These are phyloP conservation scores for Ditylenchus dipsaci DNA, from an alignment of 1,140 invertebrate species.

Conservation along the genomic window DNA sequence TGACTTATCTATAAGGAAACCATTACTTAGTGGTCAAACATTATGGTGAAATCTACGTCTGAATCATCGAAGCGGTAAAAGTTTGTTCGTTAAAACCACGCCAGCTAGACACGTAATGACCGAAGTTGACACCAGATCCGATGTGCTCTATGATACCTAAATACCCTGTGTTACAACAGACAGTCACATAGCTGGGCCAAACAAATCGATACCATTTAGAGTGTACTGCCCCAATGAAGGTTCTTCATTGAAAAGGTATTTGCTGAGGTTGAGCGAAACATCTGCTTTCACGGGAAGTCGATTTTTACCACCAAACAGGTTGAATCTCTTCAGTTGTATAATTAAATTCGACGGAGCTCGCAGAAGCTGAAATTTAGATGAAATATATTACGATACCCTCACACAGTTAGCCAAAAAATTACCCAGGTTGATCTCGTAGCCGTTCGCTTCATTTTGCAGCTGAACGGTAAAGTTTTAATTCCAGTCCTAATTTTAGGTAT, in stretches of 20 bases:
- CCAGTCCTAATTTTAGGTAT: no score
- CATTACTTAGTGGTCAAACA: no score
- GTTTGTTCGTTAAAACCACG: conserved; percentile 25
- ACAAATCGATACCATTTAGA: conserved; percentile 10
- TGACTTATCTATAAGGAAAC: no score
- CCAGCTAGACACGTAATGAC: conserved; percentile 29
- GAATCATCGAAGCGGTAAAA: background rate
- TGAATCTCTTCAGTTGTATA: conserved; percentile 40
- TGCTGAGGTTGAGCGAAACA: conserved; percentile 13
- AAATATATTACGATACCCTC: background rate
- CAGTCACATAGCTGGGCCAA: no score
- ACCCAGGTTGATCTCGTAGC: background rate
- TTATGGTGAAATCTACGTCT: background rate
- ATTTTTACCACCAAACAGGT: conserved; percentile 28
- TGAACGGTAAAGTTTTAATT: conserved; percentile 3
- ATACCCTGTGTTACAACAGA: background rate
- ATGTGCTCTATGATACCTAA: conserved; percentile 27
- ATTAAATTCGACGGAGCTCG: conserved; percentile 32
- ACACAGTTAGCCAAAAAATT: background rate
- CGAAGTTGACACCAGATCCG: conserved; percentile 27
- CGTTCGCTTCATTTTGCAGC: conserved; percentile 27
- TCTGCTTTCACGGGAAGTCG: conserved; percentile 21
- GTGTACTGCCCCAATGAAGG: background rate
- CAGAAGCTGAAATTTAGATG: conserved; percentile 12
- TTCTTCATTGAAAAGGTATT: conserved; percentile 20